Percentiles rank a stretch among this genome's conserved stretches.
These are phyloP conservation scores for Murina feae DNA, from an alignment of 2,113 vertebrate species.

Conservation along the genomic window DNA sequence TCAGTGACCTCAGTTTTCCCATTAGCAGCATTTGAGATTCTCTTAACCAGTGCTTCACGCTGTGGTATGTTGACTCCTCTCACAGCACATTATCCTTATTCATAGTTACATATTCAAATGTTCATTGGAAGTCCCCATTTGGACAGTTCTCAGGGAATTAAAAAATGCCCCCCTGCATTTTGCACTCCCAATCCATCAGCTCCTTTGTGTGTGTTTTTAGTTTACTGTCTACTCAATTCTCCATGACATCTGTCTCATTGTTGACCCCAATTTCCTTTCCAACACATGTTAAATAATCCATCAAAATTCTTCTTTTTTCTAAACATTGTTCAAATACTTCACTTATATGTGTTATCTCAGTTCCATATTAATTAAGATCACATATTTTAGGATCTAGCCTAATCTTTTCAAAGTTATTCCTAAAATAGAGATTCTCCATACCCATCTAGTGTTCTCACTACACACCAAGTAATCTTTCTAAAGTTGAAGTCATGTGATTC, in stretches of 20 bases:
- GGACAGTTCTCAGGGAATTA: background rate
- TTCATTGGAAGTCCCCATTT: background rate
- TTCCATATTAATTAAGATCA: background rate
- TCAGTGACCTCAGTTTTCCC: background rate
- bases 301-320: background rate
- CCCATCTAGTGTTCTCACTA: background rate
- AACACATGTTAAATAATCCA: background rate
- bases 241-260: background rate
- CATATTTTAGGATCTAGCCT: background rate
- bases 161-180: background rate
- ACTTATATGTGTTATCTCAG: background rate
- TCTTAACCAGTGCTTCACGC: fast-evolving
- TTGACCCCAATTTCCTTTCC: background rate
- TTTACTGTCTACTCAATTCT: background rate
- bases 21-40: background rate
- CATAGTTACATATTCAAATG: background rate
- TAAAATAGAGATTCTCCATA: background rate
- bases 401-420: background rate
- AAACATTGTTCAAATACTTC: background rate
- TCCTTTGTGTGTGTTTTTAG: background rate
- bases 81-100: background rate
- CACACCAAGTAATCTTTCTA: background rate
- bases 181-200: background rate
- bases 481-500: background rate
- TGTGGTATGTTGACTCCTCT: no score